Conservation (phyloP, 2,113 vertebrate genomes). For the Ranitomeya variabilis region DNA sequence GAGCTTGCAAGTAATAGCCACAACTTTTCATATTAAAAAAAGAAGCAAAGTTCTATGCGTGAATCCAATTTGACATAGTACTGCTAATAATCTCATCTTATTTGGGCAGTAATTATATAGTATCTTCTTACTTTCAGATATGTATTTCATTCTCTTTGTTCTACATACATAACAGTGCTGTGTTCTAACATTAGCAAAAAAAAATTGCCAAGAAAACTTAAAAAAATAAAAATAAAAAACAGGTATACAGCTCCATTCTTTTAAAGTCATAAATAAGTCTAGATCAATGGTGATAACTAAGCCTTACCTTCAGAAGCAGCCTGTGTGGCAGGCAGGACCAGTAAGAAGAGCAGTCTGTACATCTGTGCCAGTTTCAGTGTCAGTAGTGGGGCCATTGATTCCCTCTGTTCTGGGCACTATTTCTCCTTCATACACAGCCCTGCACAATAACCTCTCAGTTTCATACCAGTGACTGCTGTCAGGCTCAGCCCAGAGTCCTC, state of each 20-base stretch:
- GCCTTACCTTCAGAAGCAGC: conserved; percentile 45
- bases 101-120: too few species aligned
- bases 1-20: too few species aligned
- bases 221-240: background rate
- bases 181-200: too few species aligned
- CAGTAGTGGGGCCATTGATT: background rate
- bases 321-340: conserved; percentile 9
- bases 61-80: too few species aligned
- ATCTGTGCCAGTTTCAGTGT: conserved; percentile 4
- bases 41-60: background rate
- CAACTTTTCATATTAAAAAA: background rate
- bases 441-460: conserved; percentile 48
- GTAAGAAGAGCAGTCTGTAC: conserved; percentile 6
- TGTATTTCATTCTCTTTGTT: too few species aligned
- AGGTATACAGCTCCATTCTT: background rate
- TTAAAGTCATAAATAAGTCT: background rate
- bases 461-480: background rate
- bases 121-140: too few species aligned
- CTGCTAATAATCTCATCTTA: too few species aligned
- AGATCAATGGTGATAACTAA: background rate
- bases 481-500: conserved; percentile 48
- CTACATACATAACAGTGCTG: too few species aligned
- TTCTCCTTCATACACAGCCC: conserved; percentile 8
- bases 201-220: background rate
- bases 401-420: background rate